Percentiles rank a stretch among this genome's conserved stretches.
phyloP scores from a whole-genome alignment of 2,113 vertebrate species.

The Piaya cayana region DNA sequence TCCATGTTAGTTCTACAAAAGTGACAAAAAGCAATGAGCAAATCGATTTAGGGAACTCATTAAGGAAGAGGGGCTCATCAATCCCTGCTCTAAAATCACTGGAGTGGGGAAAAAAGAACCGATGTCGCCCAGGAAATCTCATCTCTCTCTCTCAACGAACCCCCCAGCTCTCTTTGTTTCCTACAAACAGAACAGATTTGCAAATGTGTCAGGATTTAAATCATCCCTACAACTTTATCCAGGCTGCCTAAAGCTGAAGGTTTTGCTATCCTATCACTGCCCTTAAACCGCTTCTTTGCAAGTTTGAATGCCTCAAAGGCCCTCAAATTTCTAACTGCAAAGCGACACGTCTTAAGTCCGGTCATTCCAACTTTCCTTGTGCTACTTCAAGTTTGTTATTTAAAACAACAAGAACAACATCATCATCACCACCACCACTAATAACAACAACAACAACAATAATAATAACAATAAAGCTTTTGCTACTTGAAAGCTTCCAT shows the following conservation, averaged over 20 bases:
- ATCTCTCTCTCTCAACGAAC: neutral
- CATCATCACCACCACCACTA: no score
- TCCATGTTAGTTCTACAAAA: neutral
- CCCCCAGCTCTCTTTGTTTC: neutral
- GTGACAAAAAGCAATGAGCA: conserved; percentile 38
- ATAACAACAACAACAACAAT: neutral
- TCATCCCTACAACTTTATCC: neutral
- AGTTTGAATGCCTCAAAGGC: neutral
- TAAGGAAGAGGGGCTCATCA: neutral
- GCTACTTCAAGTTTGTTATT: neutral
- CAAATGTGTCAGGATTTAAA: neutral
- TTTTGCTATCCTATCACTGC: neutral
- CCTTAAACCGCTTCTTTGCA: neutral
- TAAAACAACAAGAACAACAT: neutral
- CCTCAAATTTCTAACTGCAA: neutral
- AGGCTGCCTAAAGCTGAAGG: neutral
- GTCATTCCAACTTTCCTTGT: neutral
- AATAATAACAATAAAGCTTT: neutral
- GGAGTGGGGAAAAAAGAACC: neutral
- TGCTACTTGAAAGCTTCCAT: neutral
- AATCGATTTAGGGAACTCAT: conserved; percentile 30
- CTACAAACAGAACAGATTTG: neutral
- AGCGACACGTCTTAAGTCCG: neutral
- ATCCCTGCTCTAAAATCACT: neutral
- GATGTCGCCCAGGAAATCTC: neutral